Conservation (phyloP, 2,113 vertebrate species). For the Felis catus region DNA sequence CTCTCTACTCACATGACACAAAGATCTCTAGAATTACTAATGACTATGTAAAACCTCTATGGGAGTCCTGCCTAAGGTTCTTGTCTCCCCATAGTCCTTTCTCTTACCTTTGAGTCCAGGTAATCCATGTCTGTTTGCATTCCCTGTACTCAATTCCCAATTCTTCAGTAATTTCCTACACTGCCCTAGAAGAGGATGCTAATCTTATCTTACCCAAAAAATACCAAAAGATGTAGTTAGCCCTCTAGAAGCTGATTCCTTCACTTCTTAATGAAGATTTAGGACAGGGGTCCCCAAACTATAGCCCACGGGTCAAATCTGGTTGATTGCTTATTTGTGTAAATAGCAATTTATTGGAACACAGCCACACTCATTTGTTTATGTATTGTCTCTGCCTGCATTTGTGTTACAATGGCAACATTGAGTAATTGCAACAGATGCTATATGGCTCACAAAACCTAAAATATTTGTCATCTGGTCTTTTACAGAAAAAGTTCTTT, state of each 20-base stretch:
- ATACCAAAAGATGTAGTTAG: not conserved
- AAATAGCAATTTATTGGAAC: not conserved
- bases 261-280: not conserved
- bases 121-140: not conserved
- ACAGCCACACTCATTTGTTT: not conserved
- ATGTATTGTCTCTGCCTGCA: not conserved
- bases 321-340: not conserved
- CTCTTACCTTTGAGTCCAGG: not conserved
- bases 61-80: not conserved
- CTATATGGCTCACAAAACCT: not conserved
- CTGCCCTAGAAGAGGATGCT: not conserved
- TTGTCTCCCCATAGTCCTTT: not conserved
- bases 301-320: not conserved
- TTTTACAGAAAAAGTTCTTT: not conserved
- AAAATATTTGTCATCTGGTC: not conserved
- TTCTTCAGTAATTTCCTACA: not conserved
- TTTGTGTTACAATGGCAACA: not conserved
- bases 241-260: not conserved
- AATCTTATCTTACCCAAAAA: not conserved
- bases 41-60: not conserved
- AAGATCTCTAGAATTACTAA: conserved; percentile 6
- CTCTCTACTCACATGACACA: not conserved
- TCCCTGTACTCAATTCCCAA: not conserved
- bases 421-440: not conserved
- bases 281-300: not conserved